These are phyloP conservation scores for Chiloscyllium punctatum DNA, from an alignment of 2,797 vertebrate genomes.

Conservation along the genomic window DNA sequence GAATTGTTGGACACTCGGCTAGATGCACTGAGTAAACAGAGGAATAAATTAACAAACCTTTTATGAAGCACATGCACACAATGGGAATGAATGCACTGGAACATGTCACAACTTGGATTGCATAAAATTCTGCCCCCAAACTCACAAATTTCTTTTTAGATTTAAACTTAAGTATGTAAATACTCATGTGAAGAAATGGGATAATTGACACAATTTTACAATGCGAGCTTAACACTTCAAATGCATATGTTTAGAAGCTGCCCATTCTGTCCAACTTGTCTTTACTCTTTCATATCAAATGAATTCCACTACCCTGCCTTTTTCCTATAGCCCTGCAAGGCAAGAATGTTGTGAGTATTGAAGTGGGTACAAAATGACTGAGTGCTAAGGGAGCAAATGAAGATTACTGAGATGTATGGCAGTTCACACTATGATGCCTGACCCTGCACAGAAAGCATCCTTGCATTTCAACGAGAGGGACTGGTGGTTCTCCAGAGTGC, in stretches of 20 bases:
- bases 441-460: too few species aligned
- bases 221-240: not conserved
- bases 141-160: not conserved
- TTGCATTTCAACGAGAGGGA: too few species aligned
- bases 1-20: not conserved
- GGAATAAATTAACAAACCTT: not conserved
- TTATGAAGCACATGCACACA: not conserved
- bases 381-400: too few species aligned
- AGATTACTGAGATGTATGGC: too few species aligned
- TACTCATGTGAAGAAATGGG: not conserved
- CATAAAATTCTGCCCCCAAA: not conserved
- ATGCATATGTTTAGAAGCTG: not conserved
- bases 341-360: too few species aligned
- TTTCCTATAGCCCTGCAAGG: not conserved
- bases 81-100: not conserved
- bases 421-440: too few species aligned
- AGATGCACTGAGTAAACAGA: not conserved
- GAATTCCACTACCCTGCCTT: not conserved
- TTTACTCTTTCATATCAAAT: too few species aligned
- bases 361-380: too few species aligned
- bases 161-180: not conserved
- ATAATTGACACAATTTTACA: not conserved
- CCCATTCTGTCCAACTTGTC: not conserved
- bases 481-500: too few species aligned
- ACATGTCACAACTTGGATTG: not conserved